Evolutionary conservation across 1,140 invertebrate species (phyloP).

Genomic region (Scaptomyza graminum): DNA sequence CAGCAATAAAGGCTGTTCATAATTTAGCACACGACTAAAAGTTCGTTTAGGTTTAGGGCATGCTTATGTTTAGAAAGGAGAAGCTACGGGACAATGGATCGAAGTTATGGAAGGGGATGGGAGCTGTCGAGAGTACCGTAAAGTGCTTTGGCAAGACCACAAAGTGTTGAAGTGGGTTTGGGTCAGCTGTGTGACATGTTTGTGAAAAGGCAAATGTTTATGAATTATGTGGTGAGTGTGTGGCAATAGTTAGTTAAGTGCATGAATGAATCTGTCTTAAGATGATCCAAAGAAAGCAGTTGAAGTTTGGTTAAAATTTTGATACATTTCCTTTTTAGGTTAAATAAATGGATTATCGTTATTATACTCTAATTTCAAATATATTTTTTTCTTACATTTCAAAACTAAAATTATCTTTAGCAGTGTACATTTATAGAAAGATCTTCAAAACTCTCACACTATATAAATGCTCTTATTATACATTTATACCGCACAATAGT

Average conservation of each 20-base stretch:
- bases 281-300: neutral
- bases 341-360: too few species aligned
- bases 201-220: slow-evolving; percentile 41
- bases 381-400: too few species aligned
- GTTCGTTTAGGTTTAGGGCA: slow-evolving; percentile 16
- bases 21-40: slow-evolving; percentile 59
- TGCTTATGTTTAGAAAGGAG: slow-evolving; percentile 24
- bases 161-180: slow-evolving; percentile 48
- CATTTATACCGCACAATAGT: neutral
- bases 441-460: neutral
- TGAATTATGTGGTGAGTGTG: slow-evolving; percentile 32
- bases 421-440: too few species aligned
- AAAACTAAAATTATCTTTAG: too few species aligned
- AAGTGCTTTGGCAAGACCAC: slow-evolving; percentile 46
- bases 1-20: slow-evolving; percentile 64
- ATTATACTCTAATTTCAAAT: too few species aligned
- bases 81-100: neutral
- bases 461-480: neutral
- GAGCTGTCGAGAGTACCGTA: slow-evolving; percentile 47
- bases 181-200: slow-evolving; percentile 43
- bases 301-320: neutral
- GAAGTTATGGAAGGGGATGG: slow-evolving; percentile 11
- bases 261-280: neutral
- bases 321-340: neutral
- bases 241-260: slow-evolving; percentile 4